A percentile compares a stretch with the other conserved stretches of the same genome.
Evolutionary conservation across 2,888 invertebrate species (phyloP).

Genomic region (Amphipoea lucens): DNA sequence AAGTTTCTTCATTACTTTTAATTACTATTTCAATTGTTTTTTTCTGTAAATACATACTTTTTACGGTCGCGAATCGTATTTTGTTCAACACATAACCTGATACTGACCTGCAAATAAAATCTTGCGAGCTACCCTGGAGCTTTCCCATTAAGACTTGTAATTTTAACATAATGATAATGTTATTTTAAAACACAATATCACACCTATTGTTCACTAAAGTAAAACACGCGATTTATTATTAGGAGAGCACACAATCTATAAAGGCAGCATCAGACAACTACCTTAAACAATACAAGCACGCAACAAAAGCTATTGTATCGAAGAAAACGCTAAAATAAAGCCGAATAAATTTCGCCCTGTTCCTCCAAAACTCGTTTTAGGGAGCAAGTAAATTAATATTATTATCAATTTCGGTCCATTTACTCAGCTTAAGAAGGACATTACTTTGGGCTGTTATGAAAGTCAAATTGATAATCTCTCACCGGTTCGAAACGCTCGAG

Average conservation of each 20-base stretch:
- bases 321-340: constrained; percentile 67
- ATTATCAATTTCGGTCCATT: constrained; percentile 70
- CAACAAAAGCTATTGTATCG: constrained; percentile 70
- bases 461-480: constrained; percentile 70
- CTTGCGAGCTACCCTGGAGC: too few species aligned
- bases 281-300: constrained; percentile 63
- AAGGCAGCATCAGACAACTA: constrained; percentile 54
- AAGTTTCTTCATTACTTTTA: too few species aligned
- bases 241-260: constrained; percentile 60
- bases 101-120: too few species aligned
- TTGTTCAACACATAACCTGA: too few species aligned
- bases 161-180: constrained; percentile 27
- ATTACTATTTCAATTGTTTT: too few species aligned
- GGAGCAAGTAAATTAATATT: constrained; percentile 68
- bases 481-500: constrained; percentile 54
- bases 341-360: constrained; percentile 63
- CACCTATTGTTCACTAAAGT: constrained; percentile 46
- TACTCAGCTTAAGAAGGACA: constrained; percentile 67
- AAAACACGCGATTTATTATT: constrained; percentile 59
- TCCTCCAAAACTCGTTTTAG: constrained; percentile 61
- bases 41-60: too few species aligned
- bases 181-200: constrained; percentile 48
- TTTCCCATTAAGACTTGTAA: constrained; percentile 5
- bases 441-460: constrained; percentile 68
- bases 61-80: too few species aligned